Conservation (phyloP, 2,888 invertebrate genomes). For the Himalopsyche anomala region DNA sequence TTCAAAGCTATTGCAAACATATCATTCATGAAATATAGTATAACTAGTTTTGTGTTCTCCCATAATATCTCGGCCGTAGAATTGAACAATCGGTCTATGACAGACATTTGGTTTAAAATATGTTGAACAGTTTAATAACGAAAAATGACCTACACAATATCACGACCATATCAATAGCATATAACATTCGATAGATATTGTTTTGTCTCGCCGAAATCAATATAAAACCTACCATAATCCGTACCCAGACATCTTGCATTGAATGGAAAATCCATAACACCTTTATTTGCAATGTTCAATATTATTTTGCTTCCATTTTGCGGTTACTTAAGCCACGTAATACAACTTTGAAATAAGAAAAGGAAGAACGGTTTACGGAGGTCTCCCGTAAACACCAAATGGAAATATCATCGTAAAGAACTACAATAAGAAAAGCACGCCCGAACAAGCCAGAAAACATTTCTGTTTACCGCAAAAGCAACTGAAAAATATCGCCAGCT, state of each 20-base stretch:
- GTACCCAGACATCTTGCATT: not conserved
- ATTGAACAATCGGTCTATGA: too few species aligned
- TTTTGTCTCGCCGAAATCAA: not conserved
- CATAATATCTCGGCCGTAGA: too few species aligned
- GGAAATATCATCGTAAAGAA: conserved; percentile 11
- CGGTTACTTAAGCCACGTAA: conserved; percentile 10
- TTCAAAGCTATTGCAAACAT: too few species aligned
- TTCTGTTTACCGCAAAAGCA: not conserved
- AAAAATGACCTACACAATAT: too few species aligned
- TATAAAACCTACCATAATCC: not conserved
- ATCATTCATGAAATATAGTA: too few species aligned
- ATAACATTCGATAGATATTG: not conserved
- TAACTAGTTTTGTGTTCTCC: too few species aligned
- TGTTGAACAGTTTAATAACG: too few species aligned
- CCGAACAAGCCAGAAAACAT: conserved; percentile 17
- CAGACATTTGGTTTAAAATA: too few species aligned
- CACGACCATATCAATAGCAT: not conserved
- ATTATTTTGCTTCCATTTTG: not conserved
- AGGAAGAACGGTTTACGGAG: not conserved
- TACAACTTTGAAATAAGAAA: conserved; percentile 23
- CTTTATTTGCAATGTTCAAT: not conserved
- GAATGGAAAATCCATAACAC: not conserved
- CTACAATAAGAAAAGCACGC: conserved; percentile 3
- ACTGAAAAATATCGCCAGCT: not conserved
- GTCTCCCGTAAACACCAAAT: conserved; percentile 34